Evolutionary conservation across 2,888 invertebrate species (phyloP).

Genomic region (Mesorhabditis spiculigera): DNA sequence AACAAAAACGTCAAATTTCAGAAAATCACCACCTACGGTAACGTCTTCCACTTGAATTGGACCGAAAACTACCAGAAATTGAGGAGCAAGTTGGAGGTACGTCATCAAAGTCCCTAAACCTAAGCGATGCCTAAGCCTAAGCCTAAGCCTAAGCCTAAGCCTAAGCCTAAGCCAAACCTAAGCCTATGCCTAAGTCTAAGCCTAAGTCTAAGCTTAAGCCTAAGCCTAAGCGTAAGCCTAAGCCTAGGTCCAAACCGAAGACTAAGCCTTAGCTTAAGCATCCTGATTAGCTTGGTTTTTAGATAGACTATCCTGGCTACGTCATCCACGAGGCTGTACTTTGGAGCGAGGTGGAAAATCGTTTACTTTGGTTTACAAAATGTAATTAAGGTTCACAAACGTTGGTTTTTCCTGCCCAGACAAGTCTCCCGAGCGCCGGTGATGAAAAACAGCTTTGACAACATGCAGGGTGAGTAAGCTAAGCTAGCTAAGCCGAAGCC

Average conservation of each 20-base stretch:
- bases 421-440: constrained; percentile 74
- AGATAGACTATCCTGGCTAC: constrained; percentile 85
- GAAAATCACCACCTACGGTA: constrained; percentile 24
- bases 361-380: too few species aligned
- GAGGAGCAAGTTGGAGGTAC: not conserved
- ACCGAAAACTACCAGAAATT: not conserved
- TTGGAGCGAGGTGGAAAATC: constrained; percentile 84
- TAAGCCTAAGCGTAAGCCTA: too few species aligned
- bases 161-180: too few species aligned
- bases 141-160: too few species aligned
- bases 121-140: too few species aligned
- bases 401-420: constrained; percentile 90
- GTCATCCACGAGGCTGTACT: constrained; percentile 92
- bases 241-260: too few species aligned
- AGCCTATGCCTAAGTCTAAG: too few species aligned
- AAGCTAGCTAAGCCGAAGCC: constrained; percentile 58
- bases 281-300: too few species aligned
- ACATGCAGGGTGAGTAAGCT: constrained; percentile 66
- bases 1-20: constrained; percentile 4
- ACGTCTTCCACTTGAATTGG: constrained; percentile 8
- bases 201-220: too few species aligned
- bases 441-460: constrained; percentile 78
- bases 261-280: too few species aligned
- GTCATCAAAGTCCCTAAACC: not conserved
- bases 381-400: constrained; percentile 53